These are phyloP conservation scores for Onthophagus taurus DNA, from an alignment of 1,140 invertebrate species.

Conservation along the genomic window DNA sequence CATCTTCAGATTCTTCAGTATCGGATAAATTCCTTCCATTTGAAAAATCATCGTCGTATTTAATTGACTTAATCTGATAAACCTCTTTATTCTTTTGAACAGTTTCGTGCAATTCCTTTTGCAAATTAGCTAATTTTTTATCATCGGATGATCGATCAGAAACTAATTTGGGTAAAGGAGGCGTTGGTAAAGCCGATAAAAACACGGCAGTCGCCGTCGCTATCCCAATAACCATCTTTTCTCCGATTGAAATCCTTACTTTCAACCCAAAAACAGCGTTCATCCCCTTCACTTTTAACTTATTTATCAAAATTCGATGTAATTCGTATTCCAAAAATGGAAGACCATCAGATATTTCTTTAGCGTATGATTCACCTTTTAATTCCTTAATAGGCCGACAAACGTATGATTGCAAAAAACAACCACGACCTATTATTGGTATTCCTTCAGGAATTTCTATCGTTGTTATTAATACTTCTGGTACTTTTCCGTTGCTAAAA, in stretches of 20 bases:
- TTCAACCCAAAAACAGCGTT: constrained; percentile 83
- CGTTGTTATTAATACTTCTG: constrained; percentile 83
- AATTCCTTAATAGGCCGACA: constrained; percentile 69
- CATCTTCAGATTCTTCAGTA: constrained; percentile 63
- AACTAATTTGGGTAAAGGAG: constrained; percentile 54
- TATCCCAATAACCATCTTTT: constrained; percentile 75
- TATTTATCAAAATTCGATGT: constrained; percentile 83
- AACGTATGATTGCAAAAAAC: constrained; percentile 68
- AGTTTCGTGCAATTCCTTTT: constrained; percentile 55
- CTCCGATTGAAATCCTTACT: constrained; percentile 78
- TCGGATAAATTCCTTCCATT: constrained; percentile 38
- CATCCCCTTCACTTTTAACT: constrained; percentile 87
- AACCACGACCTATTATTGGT: constrained; percentile 62
- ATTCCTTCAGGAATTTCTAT: constrained; percentile 73
- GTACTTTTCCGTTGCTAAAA: constrained; percentile 69
- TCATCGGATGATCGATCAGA: constrained; percentile 54
- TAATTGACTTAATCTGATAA: constrained; percentile 49
- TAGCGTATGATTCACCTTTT: constrained; percentile 78
- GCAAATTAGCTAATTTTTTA: constrained; percentile 51
- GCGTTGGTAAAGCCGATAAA: constrained; percentile 63
- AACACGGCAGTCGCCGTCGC: constrained; percentile 81
- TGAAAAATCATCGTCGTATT: constrained; percentile 23
- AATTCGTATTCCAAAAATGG: constrained; percentile 95
- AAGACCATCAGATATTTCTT: constrained; percentile 86
- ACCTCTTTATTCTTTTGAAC: constrained; percentile 59